Evolutionary conservation across 2,888 invertebrate species (phyloP), one percentile per base, ranked within the genome.

Genomic region (Saturnia japonica): DNA sequence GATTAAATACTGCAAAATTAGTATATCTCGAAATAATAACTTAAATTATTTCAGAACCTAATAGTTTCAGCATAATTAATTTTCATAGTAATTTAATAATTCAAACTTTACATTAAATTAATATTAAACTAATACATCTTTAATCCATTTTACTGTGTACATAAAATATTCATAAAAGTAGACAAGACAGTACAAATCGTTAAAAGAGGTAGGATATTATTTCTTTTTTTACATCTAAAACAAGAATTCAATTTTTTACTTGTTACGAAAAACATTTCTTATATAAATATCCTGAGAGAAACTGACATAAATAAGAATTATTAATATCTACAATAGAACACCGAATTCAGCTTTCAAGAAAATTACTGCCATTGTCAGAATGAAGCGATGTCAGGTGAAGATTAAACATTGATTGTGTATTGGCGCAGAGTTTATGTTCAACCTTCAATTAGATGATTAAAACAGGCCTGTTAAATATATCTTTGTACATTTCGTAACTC

Each of bases 311-410:
- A 78, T 77, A 78, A 76, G 72, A 75, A 78, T 78, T 77, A 85
- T 84, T 84, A 82, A 81, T 84, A 80, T 81, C 76, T 80, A 76
- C 77, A 80, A 79, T 78, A 82, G 80, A 80, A 40, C 64, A 64
- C 40, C 34, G 64, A 64, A 64, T 64, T 83, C 78, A 77, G 82
- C 85, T 83, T 78, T 79, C 76, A 79, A 75, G 83, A 82, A 86
- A 84, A 87, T 88, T 82, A 84, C 78, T 82, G 80, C 82, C 82
- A 82, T 86, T 86, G 83, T 86, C 76, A 77, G 75, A 74, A 73
- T 40, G 70, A 74, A 76, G 74, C 77, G 78, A 76, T 75, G 80
- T 74, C 78, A 78, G 80, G 77, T 78, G 76, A 71, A 78, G 75
- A 78, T 78, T 77, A 77, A 75, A 76, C 76, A 77, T 76, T 72